Evolutionary conservation across 2,888 invertebrate genomes (phyloP), one percentile per base, ranked within the genome.

Genomic region (Serrognathus titanus): DNA sequence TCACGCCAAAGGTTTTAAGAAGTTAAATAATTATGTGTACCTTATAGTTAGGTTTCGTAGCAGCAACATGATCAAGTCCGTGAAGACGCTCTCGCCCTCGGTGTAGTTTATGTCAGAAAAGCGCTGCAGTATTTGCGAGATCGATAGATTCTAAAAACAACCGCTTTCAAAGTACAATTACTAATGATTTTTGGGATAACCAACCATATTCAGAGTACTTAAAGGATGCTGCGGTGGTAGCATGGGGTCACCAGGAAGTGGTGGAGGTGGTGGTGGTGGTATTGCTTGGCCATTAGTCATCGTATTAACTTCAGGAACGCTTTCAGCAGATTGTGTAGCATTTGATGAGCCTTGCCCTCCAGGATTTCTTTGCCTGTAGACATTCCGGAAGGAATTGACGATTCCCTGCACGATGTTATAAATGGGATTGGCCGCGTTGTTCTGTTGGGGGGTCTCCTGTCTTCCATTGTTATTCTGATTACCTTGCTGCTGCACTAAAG

Each of bases 31-130:
- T 39, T 39, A n/a, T 6, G 13, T 74, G 72, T 72, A 79, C 79
- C 71, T 72, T 55, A 77, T 62, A 9, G 75, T 73, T 51, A 77
- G 61, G 64, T 74, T 71, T 47, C 74, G 68, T 5, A 74, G 65
- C 37, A 77, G 58, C 16, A 77, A 66, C 77, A 78, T 77, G 37
- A 78, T 69, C 35, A 80, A 67, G 66, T 80, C 80, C 5, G 71
- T 72, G 54, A 80, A 72, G 16, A 80, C 67, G 60, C 76, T 79
- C 65, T 78, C 76, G 9, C 79, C 80, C 61, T 74, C 74, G 11
- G 69, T 69, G 59, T 78, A 75, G 13, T 71, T 69, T 43, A 76
- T 75, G 53, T 77, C 77, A 36, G 75, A 72, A 41, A 76, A 66
- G 41, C 71, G 71, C 48, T 75, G 73, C 11, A 80, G 64, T 35